Conservation (phyloP, 2,888 invertebrate genomes). For the Spisula subtruncata region DNA sequence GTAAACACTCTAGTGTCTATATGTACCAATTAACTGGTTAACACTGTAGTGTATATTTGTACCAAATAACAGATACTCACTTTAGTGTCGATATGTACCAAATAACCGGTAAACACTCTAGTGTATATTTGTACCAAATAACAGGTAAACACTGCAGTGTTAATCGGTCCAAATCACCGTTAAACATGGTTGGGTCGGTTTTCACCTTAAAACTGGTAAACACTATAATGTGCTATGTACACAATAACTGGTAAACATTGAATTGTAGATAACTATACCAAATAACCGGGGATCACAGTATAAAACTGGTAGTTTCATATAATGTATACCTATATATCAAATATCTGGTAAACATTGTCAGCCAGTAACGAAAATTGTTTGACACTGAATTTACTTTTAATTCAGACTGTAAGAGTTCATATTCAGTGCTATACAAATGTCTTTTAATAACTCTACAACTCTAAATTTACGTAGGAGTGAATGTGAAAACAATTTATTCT, state of each 20-base stretch:
- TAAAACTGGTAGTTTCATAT: no score
- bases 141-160: neutral
- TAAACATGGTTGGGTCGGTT: neutral
- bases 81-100: neutral
- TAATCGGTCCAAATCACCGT: neutral
- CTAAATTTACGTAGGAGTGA: no score
- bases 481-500: no score
- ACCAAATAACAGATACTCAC: neutral
- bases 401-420: no score
- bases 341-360: no score
- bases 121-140: neutral
- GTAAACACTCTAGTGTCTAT: neutral
- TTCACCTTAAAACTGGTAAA: neutral
- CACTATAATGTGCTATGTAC: neutral
- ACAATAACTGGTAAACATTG: neutral
- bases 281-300: neutral
- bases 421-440: no score
- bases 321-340: no score
- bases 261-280: neutral
- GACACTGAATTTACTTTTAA: no score
- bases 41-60: neutral
- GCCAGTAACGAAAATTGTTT: no score
- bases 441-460: no score
- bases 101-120: neutral
- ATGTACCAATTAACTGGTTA: neutral